Percentiles rank a stretch among this genome's conserved stretches.
phyloP scores from a whole-genome alignment of 2,113 vertebrate genomes.

The Gymnobelideus leadbeateri region DNA sequence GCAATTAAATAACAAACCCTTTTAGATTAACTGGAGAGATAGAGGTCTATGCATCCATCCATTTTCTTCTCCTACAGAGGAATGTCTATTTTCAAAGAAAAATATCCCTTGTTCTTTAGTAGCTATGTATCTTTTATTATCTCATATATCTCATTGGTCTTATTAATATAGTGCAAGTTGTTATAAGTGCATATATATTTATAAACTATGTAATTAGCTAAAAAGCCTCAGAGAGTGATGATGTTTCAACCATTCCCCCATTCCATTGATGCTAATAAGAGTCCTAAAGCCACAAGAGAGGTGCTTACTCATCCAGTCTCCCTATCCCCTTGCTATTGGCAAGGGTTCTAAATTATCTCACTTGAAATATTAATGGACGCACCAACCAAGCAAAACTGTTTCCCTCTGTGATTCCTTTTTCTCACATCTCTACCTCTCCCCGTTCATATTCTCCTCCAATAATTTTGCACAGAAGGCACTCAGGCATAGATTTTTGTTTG shows the following conservation, averaged over 20 bases:
- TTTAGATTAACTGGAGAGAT: neutral
- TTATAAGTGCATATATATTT: neutral
- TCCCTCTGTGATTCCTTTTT: neutral
- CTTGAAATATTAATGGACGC: neutral
- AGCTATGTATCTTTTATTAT: neutral
- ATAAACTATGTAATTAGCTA: neutral
- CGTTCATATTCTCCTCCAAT: neutral
- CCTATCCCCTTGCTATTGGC: neutral
- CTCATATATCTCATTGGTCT: neutral
- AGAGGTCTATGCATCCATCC: neutral
- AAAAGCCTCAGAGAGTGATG: neutral
- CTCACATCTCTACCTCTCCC: neutral
- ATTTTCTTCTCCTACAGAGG: neutral
- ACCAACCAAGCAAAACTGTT: neutral
- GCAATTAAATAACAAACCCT: neutral
- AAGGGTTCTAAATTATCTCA: neutral
- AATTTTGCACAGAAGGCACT: neutral
- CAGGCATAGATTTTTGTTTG: neutral
- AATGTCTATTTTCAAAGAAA: neutral
- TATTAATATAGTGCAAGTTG: neutral
- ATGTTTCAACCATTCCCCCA: neutral
- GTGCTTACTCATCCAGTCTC: neutral
- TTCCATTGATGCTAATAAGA: neutral
- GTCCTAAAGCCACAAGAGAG: neutral
- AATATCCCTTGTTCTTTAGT: neutral